Percentiles rank a stretch among this genome's conserved stretches.
Evolutionary conservation across 2,888 invertebrate genomes (phyloP).

Genomic region (Sminthurides aquaticus): DNA sequence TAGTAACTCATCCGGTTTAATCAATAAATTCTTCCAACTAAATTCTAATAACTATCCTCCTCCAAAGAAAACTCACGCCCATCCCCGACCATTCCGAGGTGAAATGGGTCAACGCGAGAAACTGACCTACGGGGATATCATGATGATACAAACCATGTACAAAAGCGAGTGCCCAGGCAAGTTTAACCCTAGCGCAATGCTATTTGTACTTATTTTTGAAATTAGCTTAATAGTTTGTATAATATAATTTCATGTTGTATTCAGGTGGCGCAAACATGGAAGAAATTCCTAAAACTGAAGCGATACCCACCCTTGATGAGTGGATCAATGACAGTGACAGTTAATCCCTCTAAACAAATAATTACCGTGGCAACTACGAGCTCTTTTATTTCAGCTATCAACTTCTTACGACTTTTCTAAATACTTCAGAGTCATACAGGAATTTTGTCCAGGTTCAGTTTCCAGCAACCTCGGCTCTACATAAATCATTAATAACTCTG

Average conservation of each 20-base stretch:
- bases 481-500: too few species aligned
- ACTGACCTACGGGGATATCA: conserved; percentile 33
- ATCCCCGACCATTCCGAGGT: conserved; percentile 27
- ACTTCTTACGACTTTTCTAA: neutral
- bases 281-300: neutral
- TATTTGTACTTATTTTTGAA: too few species aligned
- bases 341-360: neutral
- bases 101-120: conserved; percentile 37
- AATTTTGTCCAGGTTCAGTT: too few species aligned
- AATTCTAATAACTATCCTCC: too few species aligned
- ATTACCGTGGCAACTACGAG: neutral
- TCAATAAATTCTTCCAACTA: too few species aligned
- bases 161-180: conserved; percentile 32
- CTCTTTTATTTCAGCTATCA: neutral
- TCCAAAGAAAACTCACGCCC: conserved; percentile 3
- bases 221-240: too few species aligned
- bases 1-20: too few species aligned
- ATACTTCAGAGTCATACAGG: too few species aligned
- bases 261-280: conserved; percentile 2
- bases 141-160: conserved; percentile 38
- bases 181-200: neutral
- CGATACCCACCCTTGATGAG: neutral
- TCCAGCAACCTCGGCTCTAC: too few species aligned
- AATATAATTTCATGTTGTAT: too few species aligned
- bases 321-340: neutral